A percentile compares a stretch with the other conserved stretches of the same genome.
Conservation (phyloP, 1,140 invertebrate species). For the Leptinotarsa defecta region DNA sequence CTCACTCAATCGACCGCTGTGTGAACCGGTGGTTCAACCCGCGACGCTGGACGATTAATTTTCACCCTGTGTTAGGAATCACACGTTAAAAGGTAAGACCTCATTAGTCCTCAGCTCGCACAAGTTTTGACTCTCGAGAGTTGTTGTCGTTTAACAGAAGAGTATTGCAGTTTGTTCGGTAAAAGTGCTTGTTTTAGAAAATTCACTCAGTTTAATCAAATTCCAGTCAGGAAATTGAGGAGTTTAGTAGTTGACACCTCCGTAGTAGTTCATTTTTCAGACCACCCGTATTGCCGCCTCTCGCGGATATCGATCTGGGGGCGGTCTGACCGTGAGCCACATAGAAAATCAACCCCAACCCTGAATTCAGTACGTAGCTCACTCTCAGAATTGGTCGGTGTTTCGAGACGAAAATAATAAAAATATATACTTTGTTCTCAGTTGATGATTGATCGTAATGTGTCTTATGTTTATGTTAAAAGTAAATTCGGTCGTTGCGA, state of each 20-base stretch:
- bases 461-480: neutral
- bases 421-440: neutral
- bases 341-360: constrained; percentile 29
- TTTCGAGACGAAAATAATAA: neutral
- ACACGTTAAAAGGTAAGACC: too few relatives aligned
- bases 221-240: neutral
- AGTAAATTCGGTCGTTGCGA: neutral
- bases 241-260: too few relatives aligned
- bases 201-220: neutral
- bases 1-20: too few relatives aligned
- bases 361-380: constrained; percentile 24
- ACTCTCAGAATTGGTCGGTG: neutral
- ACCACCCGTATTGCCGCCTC: neutral
- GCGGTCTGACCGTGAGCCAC: constrained; percentile 28
- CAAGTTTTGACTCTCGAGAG: too few relatives aligned
- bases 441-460: neutral
- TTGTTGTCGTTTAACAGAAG: too few relatives aligned
- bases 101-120: too few relatives aligned
- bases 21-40: too few relatives aligned
- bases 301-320: constrained; percentile 13
- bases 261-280: neutral
- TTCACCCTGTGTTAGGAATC: too few relatives aligned
- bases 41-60: too few relatives aligned
- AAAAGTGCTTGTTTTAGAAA: too few relatives aligned
- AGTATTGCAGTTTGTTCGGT: too few relatives aligned